A percentile compares a stretch with the other conserved stretches of the same genome.
Conservation (phyloP, 2,888 invertebrate species). For the Epistrophella euchroma region DNA sequence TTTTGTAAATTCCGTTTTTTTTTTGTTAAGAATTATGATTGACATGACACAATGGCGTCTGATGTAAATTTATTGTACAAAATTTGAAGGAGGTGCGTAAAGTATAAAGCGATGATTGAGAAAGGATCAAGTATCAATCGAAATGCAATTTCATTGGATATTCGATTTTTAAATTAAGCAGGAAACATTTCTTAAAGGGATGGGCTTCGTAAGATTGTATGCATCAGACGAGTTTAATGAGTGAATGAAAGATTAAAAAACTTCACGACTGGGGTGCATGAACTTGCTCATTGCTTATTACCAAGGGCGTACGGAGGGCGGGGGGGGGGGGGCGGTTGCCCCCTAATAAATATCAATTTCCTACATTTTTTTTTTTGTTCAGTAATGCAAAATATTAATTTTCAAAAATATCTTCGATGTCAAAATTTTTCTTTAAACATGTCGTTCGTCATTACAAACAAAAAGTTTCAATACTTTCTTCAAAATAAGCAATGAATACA, state of each 20-base stretch:
- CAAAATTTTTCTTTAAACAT: too few relatives aligned
- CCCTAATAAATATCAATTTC: too few relatives aligned
- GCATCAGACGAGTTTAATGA: not conserved
- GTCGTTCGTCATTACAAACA: too few relatives aligned
- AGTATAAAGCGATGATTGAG: conserved; percentile 33
- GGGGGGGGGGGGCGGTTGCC: too few relatives aligned
- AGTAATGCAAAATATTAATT: too few relatives aligned
- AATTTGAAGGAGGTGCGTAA: conserved; percentile 47
- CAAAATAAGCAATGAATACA: too few relatives aligned
- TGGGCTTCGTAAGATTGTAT: not conserved
- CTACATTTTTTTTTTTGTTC: too few relatives aligned
- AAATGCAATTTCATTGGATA: conserved; percentile 60
- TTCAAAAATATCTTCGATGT: too few relatives aligned
- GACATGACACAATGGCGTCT: conserved; percentile 53
- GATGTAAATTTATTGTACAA: conserved; percentile 28
- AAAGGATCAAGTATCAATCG: conserved; percentile 63
- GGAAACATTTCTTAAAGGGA: not conserved
- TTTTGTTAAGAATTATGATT: conserved; percentile 52
- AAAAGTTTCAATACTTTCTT: too few relatives aligned
- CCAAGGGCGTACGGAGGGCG: too few relatives aligned
- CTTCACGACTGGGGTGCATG: too few relatives aligned
- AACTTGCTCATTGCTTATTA: too few relatives aligned
- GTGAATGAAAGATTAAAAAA: not conserved
- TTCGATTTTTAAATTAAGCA: conserved; percentile 5
- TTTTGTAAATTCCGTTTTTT: conserved; percentile 5